phyloP scores from a whole-genome alignment of 2,797 vertebrate genomes.

The Ceryle rudis region DNA sequence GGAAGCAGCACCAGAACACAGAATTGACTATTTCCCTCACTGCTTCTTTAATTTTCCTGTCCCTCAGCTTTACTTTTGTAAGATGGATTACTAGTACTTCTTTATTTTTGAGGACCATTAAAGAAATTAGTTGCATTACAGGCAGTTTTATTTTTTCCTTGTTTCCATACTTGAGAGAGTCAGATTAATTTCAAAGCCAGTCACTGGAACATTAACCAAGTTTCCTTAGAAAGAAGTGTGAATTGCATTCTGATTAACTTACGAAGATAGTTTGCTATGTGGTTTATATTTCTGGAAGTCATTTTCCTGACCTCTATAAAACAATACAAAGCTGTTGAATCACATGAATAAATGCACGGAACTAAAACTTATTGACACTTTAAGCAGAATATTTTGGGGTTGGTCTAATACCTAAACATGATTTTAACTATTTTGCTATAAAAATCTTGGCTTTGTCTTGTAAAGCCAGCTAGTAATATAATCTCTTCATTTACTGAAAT shows the following conservation, averaged over 20 bases:
- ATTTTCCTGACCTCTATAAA: background rate
- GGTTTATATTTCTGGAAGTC: background rate
- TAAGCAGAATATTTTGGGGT: background rate
- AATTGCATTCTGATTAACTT: background rate
- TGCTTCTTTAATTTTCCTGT: background rate
- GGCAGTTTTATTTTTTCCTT: background rate
- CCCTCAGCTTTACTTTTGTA: background rate
- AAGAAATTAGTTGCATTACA: background rate
- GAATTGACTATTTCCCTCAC: background rate
- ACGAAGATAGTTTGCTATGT: background rate
- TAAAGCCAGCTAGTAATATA: background rate
- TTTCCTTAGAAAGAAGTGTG: background rate
- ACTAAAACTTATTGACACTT: background rate
- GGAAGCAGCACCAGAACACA: background rate
- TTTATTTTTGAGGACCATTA: background rate
- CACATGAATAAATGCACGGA: constrained; percentile 6
- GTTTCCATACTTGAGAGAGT: background rate
- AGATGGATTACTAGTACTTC: background rate
- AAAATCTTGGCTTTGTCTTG: background rate
- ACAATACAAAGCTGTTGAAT: background rate
- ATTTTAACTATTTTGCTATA: background rate
- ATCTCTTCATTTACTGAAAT: background rate
- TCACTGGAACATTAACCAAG: background rate
- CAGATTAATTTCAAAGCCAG: background rate
- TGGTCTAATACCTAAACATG: background rate